Evolutionary conservation across 2,113 vertebrate species (phyloP), one percentile per base, ranked within the genome.

Genomic region (Dipodomys merriami): DNA sequence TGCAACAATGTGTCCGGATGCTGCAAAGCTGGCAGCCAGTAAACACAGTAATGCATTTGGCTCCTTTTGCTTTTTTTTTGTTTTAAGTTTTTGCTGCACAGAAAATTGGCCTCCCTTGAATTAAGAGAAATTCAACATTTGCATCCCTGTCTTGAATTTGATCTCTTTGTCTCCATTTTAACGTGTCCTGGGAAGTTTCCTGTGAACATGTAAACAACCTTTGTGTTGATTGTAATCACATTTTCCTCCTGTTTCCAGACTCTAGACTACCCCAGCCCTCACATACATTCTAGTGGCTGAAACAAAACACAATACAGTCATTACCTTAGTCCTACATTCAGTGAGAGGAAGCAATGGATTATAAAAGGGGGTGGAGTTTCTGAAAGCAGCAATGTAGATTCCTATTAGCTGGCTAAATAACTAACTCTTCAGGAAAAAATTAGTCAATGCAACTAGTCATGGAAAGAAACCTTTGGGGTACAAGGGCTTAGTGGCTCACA

Each of bases 151-250:
- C 84, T 79, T 57, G 6, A 94, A 83, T 78, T 72, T 76, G 81
- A 83, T 94, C 94, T 93, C 82, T 96, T 94, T 94, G 95, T 96
- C 94, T 95, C 82, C 85, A 95, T 88, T 94, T 95, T 79, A 89
- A 23, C 87, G 87, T 44, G 23, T 80, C 84, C 7, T 49, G 90
- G 88, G 91, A 90, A 74, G 78, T 93, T 96, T 95, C 97, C 95
- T 95, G 95, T 77, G 89, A 71, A 35, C 35, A 64, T 1, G 57
- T 94, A 94, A 89, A 83, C 94, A 94, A 72, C 77, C 86, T 94
- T 92, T 95, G 90, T 94, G 95, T 91, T 89, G 85, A 84, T 95
- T 95, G 92, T 95, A 94, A 90, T 94, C 30, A 77, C n/a, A 35
- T 77, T 91, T 86, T 25, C 92, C 91, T 92, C 93, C 64, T 81